Conservation (phyloP, 2,113 vertebrate genomes). For the Herpetotheres cachinnans region DNA sequence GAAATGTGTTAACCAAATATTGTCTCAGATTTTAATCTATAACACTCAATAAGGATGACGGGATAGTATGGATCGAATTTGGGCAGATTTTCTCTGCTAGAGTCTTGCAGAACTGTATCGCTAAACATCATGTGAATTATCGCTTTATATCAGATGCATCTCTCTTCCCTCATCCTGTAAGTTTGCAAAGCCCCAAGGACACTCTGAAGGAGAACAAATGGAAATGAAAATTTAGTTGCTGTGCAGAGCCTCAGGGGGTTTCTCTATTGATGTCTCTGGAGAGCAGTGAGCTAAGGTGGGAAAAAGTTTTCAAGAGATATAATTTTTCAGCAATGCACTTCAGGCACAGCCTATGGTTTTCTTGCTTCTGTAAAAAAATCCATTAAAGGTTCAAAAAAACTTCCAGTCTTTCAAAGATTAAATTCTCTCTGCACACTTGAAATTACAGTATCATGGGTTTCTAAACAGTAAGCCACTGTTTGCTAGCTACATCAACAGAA, state of each 20-base stretch:
- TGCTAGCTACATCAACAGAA: not conserved
- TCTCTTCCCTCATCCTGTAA: not conserved
- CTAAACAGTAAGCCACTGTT: conserved; percentile 12
- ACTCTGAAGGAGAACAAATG: conserved; percentile 21
- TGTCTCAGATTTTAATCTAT: not conserved
- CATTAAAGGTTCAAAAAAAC: not conserved
- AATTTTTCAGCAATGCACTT: not conserved
- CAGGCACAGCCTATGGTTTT: not conserved
- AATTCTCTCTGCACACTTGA: not conserved
- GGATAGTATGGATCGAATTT: not conserved
- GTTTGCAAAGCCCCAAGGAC: conserved; percentile 3
- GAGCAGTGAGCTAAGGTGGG: not conserved
- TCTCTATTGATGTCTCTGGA: not conserved
- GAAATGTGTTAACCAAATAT: not conserved
- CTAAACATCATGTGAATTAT: not conserved
- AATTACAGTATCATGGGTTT: not conserved
- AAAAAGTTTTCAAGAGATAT: not conserved
- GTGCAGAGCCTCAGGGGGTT: not conserved
- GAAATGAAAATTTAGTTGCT: not conserved
- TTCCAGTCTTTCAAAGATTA: not conserved
- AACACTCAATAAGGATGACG: not conserved
- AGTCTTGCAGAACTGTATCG: not conserved
- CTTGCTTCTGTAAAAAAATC: not conserved
- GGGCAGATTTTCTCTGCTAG: not conserved
- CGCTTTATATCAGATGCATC: not conserved